A percentile compares a stretch with the other conserved stretches of the same genome.
Evolutionary conservation across 2,113 vertebrate species (phyloP).

Genomic region (Chamaea fasciata): DNA sequence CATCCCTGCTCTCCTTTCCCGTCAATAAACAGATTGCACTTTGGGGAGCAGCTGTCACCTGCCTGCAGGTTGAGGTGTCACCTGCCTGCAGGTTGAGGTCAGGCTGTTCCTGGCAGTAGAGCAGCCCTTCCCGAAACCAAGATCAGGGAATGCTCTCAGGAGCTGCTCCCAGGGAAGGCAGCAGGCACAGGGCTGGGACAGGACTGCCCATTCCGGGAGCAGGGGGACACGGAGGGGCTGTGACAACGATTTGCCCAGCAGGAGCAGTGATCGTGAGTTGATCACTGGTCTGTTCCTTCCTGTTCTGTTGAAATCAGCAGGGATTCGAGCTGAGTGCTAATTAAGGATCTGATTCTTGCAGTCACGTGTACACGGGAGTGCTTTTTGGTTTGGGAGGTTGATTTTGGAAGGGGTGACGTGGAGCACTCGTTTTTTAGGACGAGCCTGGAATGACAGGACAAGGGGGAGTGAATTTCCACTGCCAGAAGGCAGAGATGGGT

Average conservation of each 20-base stretch:
- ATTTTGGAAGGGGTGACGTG: background rate
- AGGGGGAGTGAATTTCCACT: background rate
- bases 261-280: fast-evolving
- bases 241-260: background rate
- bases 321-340: background rate
- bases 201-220: fast-evolving
- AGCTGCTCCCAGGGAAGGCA: background rate
- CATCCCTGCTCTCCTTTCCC: constrained; percentile 8
- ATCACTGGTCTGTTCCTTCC: no score
- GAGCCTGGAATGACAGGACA: background rate
- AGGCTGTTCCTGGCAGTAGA: constrained; percentile 35
- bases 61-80: constrained; percentile 69
- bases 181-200: background rate
- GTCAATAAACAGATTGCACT: constrained; percentile 22
- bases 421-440: background rate
- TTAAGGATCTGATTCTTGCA: background rate
- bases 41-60: constrained; percentile 73
- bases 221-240: background rate
- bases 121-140: constrained; percentile 6
- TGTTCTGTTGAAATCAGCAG: background rate
- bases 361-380: background rate
- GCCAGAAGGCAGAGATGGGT: background rate
- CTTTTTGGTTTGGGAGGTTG: background rate
- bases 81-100: constrained; percentile 70
- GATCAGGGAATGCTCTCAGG: background rate